Conservation (phyloP, 2,797 vertebrate genomes). For the Gallinago stenura region DNA sequence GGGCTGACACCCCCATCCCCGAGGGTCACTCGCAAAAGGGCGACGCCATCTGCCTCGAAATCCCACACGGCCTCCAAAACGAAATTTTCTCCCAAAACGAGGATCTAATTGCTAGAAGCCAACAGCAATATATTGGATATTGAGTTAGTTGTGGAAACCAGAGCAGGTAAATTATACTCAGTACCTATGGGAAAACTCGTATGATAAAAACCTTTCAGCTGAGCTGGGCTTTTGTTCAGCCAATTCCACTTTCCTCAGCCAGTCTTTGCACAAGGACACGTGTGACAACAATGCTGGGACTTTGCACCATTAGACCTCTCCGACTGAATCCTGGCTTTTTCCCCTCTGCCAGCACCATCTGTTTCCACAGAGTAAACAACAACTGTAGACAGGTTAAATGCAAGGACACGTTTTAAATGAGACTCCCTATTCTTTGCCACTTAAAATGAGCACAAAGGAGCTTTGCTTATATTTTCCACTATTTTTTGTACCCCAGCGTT, state of each 20-base stretch:
- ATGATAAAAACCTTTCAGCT: neutral
- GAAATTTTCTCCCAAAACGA: neutral
- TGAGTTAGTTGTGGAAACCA: neutral
- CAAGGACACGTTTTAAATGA: neutral
- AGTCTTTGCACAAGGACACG: neutral
- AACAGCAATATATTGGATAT: accelerated
- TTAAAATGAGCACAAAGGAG: neutral
- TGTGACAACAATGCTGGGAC: neutral
- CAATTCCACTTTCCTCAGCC: neutral
- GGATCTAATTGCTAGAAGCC: neutral
- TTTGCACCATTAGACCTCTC: neutral
- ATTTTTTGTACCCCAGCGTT: neutral
- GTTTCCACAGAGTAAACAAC: neutral
- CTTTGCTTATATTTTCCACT: neutral
- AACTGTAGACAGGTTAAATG: constrained; percentile 1
- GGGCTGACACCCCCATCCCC: neutral
- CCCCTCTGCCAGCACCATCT: constrained; percentile 57
- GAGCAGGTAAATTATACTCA: neutral
- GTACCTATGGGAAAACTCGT: neutral
- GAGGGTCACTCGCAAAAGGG: neutral
- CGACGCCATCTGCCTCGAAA: neutral
- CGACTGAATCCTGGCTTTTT: neutral
- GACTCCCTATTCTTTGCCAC: neutral
- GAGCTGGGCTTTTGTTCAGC: neutral
- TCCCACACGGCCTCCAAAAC: neutral